These are phyloP conservation scores for Zonitis immaculata DNA, from an alignment of 2,888 invertebrate species.

Conservation along the genomic window DNA sequence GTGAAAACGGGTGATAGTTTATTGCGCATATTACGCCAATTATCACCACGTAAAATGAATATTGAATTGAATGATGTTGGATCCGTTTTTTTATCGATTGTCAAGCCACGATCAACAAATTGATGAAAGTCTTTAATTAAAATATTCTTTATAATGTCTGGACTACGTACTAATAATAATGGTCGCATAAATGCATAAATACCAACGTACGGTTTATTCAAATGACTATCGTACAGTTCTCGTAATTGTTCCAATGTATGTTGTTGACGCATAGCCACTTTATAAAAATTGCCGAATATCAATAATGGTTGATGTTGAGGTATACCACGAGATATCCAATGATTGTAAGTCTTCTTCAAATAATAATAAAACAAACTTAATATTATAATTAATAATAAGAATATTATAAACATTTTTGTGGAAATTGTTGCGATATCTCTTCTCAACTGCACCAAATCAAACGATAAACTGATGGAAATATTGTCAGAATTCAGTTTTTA, in stretches of 20 bases:
- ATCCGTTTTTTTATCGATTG: constrained; percentile 45
- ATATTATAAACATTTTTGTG: not conserved
- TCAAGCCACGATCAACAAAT: constrained; percentile 48
- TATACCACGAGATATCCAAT: constrained; percentile 6
- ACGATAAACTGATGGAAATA: too few relatives aligned
- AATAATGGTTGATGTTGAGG: constrained; percentile 10
- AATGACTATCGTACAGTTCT: constrained; percentile 26
- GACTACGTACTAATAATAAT: constrained; percentile 46
- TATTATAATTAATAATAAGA: not conserved
- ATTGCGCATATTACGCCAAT: constrained; percentile 52
- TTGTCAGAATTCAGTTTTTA: too few relatives aligned
- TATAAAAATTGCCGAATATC: constrained; percentile 13
- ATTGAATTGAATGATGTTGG: constrained; percentile 45
- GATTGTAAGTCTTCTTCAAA: constrained; percentile 4
- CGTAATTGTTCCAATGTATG: constrained; percentile 6
- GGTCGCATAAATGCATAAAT: constrained; percentile 50
- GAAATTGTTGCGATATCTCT: too few relatives aligned
- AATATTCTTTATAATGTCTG: constrained; percentile 47
- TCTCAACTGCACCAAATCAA: too few relatives aligned
- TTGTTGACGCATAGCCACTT: constrained; percentile 3
- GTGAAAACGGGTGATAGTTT: constrained; percentile 54
- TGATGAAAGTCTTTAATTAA: constrained; percentile 49
- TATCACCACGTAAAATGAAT: constrained; percentile 47
- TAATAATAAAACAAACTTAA: constrained; percentile 9
- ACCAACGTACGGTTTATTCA: constrained; percentile 42